Conservation (phyloP, 1,140 invertebrate species). For the Calliphora vicina region DNA sequence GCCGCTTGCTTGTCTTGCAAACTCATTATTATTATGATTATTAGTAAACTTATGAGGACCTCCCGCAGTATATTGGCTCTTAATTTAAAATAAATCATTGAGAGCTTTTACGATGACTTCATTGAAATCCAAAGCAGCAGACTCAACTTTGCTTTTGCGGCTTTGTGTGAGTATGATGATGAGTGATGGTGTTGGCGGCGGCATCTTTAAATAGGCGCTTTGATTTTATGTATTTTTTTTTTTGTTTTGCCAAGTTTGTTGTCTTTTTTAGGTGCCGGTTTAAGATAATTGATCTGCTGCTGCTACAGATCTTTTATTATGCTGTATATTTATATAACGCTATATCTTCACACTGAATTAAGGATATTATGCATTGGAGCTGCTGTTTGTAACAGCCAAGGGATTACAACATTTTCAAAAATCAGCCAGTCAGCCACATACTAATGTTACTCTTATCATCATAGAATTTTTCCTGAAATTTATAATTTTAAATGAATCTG, state of each 20-base stretch:
- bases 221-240: background rate
- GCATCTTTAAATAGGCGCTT: background rate
- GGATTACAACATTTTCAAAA: too few species aligned
- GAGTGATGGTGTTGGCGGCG: conserved; percentile 20
- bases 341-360: too few species aligned
- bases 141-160: background rate
- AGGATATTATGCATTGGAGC: too few species aligned
- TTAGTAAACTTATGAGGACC: background rate
- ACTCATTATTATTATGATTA: background rate
- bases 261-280: conserved; percentile 12
- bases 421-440: too few species aligned
- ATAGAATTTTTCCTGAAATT: too few species aligned
- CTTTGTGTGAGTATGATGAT: background rate
- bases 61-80: conserved; percentile 28
- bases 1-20: background rate
- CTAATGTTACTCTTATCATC: too few species aligned
- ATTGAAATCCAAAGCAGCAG: background rate
- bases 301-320: background rate
- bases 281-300: conserved; percentile 24
- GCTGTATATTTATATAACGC: too few species aligned
- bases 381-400: too few species aligned
- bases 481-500: too few species aligned
- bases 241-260: background rate
- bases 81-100: conserved; percentile 24
- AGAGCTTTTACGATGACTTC: conserved; percentile 15